Evolutionary conservation across 2,113 vertebrate species (phyloP), one percentile per base, ranked within the genome.

Genomic region (Anoplopoma fimbria): DNA sequence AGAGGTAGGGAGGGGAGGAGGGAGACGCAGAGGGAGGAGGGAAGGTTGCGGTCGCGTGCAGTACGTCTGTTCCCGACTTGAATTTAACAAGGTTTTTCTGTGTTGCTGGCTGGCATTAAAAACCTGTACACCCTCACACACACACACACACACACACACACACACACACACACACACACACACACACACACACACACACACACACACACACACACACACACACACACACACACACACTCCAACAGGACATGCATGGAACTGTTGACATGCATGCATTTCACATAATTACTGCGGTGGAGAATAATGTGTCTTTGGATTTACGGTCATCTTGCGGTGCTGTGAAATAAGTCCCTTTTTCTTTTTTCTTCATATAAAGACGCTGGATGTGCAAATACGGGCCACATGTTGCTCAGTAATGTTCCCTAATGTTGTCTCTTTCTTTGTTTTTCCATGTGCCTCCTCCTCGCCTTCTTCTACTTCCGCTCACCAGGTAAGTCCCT

Each of bases 261-360:
- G 92, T 91, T 91, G 92, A 94, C 90, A 92, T 93, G 88, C 89
- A 81, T 83, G 87, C 89, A 72, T 84, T 86, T 85, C 85, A 79
- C 81, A 84, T 92, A 91, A 94, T 91, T 83, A 87, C 87, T 87
- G 90, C 29, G 92, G 91, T 94, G 83, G 40, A 62, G 76, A 77
- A 84, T 91, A 89, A 92, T 91, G 89, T 89, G 91, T 85, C 63
- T 92, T 79, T 75, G 82, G 88, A 91, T 94, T 93, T 93, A 92
- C 69, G 61, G 92, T 87, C 92, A 83, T 87, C 83, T 79, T 88
- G 89, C 14, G 87, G 90, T 82, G 67, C 75, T 57, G 64, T 91
- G 85, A 87, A 94, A 87, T 89, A 83, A 91, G 85, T 88, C 80
- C 72, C 83, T 82, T 84, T 78, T 84, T 79, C 12, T 25, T 23